These are phyloP conservation scores for Pomacea maculata DNA, from an alignment of 1,140 invertebrate genomes.

Conservation along the genomic window DNA sequence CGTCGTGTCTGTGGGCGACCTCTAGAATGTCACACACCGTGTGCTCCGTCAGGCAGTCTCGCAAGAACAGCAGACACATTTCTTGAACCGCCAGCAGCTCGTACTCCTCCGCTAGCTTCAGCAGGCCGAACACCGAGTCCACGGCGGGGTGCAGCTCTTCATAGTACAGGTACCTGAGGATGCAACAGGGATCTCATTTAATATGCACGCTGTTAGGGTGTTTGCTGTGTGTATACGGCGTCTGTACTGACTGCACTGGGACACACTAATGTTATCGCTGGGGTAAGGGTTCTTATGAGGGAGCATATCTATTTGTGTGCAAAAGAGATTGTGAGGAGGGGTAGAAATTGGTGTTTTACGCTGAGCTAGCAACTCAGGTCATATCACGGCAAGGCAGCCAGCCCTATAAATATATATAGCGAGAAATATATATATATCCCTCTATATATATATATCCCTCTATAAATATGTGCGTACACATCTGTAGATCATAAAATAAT, in stretches of 20 bases:
- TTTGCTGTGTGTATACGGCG: background rate
- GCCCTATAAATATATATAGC: no score
- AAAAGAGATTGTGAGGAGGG: no score
- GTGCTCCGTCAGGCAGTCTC: conserved; percentile 24
- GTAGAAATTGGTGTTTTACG: no score
- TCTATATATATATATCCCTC: no score
- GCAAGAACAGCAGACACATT: conserved; percentile 22
- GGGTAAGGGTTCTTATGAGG: no score
- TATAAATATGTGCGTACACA: no score
- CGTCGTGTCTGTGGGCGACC: conserved; percentile 21
- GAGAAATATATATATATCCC: no score
- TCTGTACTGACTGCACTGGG: background rate
- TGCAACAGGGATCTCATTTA: background rate
- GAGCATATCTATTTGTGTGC: no score
- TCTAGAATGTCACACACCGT: conserved; percentile 29
- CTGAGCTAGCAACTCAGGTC: no score
- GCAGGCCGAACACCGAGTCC: conserved; percentile 20
- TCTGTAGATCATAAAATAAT: no score
- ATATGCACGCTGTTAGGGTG: background rate
- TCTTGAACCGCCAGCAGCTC: conserved; percentile 7
- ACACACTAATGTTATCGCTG: background rate
- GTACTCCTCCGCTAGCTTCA: conserved; percentile 27
- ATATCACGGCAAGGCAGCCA: no score
- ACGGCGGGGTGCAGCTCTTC: conserved; percentile 26
- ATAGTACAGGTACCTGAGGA: conserved; percentile 31